Evolutionary conservation across 2,888 invertebrate species (phyloP).

Genomic region (Meloe dianella): DNA sequence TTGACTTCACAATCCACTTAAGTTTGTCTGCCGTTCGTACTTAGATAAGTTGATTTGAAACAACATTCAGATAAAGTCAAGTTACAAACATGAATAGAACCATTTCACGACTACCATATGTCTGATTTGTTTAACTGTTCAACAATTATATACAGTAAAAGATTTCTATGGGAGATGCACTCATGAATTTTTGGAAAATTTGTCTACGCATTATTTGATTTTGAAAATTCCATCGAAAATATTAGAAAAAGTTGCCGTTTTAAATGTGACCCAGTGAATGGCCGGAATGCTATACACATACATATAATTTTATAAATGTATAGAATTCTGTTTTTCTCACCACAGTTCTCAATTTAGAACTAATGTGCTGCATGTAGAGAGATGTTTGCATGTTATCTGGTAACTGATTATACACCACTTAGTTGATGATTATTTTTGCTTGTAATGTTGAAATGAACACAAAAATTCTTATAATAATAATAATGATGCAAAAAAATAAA

Average conservation of each 20-base stretch:
- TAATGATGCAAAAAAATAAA: background rate
- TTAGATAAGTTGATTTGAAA: background rate
- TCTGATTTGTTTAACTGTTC: background rate
- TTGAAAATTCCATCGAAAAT: background rate
- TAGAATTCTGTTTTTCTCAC: background rate
- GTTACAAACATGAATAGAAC: no score
- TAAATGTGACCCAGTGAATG: constrained; percentile 24
- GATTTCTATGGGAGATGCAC: background rate
- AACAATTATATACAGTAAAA: background rate
- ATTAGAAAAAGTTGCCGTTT: background rate
- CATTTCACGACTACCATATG: background rate
- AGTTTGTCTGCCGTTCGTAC: background rate
- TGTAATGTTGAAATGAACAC: background rate
- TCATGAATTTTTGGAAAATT: no score
- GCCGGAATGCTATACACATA: constrained; percentile 19
- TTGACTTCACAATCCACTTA: background rate
- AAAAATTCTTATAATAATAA: background rate
- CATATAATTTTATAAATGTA: background rate
- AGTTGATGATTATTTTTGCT: background rate
- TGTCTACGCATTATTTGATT: background rate
- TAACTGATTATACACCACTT: background rate
- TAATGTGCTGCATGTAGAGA: background rate
- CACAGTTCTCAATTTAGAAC: constrained; percentile 9
- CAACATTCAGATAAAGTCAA: background rate
- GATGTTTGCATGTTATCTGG: constrained; percentile 6